Base-by-base conservation (phyloP, 2,888 invertebrate genomes). In the Psylliodes chrysocephalus region DNA sequence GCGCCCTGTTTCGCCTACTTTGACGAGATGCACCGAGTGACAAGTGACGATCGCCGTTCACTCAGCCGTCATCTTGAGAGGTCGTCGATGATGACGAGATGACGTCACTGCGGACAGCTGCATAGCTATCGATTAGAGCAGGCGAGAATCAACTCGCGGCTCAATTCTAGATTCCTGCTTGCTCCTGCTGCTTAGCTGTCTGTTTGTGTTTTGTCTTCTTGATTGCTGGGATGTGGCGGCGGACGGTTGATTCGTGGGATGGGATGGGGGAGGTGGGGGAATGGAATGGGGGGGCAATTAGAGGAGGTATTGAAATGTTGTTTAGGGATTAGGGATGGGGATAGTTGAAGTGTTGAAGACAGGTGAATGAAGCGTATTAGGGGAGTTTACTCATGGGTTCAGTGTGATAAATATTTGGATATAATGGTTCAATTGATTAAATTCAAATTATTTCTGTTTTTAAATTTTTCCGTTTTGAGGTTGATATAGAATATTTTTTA, bases 21-120 rank as follows among this genome's bases (percentile, higher is more conserved):
- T 71, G 73, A 72, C 68, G 72, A 73, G 69, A 57, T 64, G 64
- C 64, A 64, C 56, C 66, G 68, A 68, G 66, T 67, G 72, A 67
- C 71, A 68, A 68, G 62, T 70, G 71, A 72, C 69, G 67, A 69
- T 56, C 55, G 54, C 66, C 64, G 66, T 53, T 73, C 71, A 69
- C 65, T 69, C 69, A 67, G 30, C 65, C 69, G 67, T 69, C 69
- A 69, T 51, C 60, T 60, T 46, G 52, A 47, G 33, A 49, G 56
- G 44, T 54, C 49, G 44, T 35, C 55, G 47, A 53, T 38, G 62
- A 64, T 77, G 76, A 77, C 71, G 74, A 67, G 72, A 72, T 81
- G 82, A 81, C 82, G 82, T 82, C 82, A 82, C 77, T 82, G 82
- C 82, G 81, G 82, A 81, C 82, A 82, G 81, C 81, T 68, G 80